Base-by-base conservation (phyloP, 2,797 vertebrate species). In the Phataginus tetradactyla region DNA sequence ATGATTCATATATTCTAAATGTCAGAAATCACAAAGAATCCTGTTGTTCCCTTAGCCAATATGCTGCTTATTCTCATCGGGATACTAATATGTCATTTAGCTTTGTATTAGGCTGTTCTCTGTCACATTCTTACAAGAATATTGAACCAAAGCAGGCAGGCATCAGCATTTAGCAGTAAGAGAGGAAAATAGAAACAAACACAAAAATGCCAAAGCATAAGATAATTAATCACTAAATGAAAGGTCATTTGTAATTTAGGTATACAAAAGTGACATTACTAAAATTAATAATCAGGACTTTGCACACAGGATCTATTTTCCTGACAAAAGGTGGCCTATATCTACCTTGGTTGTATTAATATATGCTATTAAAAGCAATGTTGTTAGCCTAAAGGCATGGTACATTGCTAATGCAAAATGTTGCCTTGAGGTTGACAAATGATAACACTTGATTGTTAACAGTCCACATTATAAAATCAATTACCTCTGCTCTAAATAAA, bases 401-500 rank as follows among this genome's bases (percentile, higher is more conserved):
- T 39, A 63, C 96, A 49, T 59, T 90, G 95, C 61, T 91, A 97
- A 91, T 94, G 92, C 42, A 95, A 97, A 98, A 95, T 72, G 59
- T 79, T 96, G 95, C 94, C 94, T 45, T 10, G 0, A 87, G 97
- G 97, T 98, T 97, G 97, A 97, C 86, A 97, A 97, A 96, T 32
- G 84, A 81, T 83, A 10, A 91, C 86, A 49, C 69, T 97, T 97
- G 88, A 96, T 95, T 97, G 96, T 97, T 97, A 98, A 97, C 92
- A 96, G 95, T 80, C 39, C 71, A 96, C 20, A 21, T 86, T 96
- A 97, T 96, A 97, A 98, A 98, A 98, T 98, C 97, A 98, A 98
- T 98, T 98, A 98, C 0, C 10, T 98, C 86, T 94, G 72, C 81
- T 98, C 96, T 94, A 96, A 97, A 98, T 97, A 98, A 98, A 98